Evolutionary conservation across 2,797 vertebrate species (phyloP).

Genomic region (Brachymystax lenok): DNA sequence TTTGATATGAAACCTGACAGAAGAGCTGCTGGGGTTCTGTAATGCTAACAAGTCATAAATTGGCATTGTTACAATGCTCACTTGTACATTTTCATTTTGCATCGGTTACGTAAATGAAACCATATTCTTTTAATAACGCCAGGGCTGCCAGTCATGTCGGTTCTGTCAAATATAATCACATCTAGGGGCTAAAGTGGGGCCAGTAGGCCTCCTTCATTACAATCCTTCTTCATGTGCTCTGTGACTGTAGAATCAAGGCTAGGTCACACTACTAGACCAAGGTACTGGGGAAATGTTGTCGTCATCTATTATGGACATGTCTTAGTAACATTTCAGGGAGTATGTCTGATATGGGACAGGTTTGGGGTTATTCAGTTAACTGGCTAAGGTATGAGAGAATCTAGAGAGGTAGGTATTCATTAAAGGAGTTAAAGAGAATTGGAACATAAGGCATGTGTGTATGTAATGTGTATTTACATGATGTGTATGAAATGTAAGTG

Average conservation of each 20-base stretch:
- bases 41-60: conserved; percentile 47
- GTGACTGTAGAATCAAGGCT: background rate
- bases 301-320: background rate
- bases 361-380: background rate
- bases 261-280: background rate
- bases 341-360: background rate
- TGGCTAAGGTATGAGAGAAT: background rate
- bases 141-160: conserved; percentile 32
- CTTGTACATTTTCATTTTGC: conserved; percentile 41
- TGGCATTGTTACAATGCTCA: conserved; percentile 43
- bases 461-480: too few species aligned
- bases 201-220: conserved; percentile 24
- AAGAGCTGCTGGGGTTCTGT: conserved; percentile 32
- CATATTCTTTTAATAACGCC: conserved; percentile 32
- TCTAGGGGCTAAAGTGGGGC: conserved; percentile 26
- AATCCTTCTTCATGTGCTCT: conserved; percentile 31
- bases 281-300: background rate
- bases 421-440: too few species aligned
- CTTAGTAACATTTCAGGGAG: background rate
- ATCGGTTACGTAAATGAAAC: conserved; percentile 36
- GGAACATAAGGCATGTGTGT: too few species aligned
- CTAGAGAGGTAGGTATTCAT: too few species aligned
- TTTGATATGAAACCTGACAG: conserved; percentile 33
- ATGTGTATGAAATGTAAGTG: too few species aligned
- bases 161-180: conserved; percentile 39